phyloP scores from a whole-genome alignment of 2,888 invertebrate species.

The Pharmacophagus antenor region DNA sequence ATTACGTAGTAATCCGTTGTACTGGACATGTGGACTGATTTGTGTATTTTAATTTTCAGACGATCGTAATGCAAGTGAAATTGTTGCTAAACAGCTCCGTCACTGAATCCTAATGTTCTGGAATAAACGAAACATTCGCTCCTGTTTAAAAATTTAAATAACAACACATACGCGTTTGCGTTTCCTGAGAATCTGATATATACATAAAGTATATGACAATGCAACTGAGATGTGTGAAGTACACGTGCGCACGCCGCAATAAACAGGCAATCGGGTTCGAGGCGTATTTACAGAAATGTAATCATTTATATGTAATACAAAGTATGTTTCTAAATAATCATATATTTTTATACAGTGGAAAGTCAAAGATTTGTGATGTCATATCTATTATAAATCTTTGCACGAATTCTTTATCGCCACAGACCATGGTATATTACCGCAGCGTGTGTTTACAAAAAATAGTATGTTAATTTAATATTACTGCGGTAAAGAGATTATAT shows the following conservation, averaged over 20 bases:
- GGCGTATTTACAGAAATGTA: constrained; percentile 23
- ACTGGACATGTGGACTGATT: background rate
- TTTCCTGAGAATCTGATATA: constrained; percentile 9
- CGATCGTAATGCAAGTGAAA: background rate
- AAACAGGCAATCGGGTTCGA: background rate
- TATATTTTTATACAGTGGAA: too few relatives aligned
- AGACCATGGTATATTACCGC: too few relatives aligned
- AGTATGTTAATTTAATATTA: too few relatives aligned
- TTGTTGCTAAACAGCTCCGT: background rate
- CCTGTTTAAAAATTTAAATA: constrained; percentile 16
- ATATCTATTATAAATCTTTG: too few relatives aligned
- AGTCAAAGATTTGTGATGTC: too few relatives aligned
- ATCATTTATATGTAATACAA: constrained; percentile 5
- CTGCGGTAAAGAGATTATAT: too few relatives aligned
- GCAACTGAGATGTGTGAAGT: background rate
- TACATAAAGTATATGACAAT: constrained; percentile 10
- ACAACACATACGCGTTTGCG: constrained; percentile 1
- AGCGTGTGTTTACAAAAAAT: too few relatives aligned
- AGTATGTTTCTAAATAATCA: too few relatives aligned
- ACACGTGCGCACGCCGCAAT: constrained; percentile 11
- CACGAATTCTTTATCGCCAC: too few relatives aligned
- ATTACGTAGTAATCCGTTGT: background rate
- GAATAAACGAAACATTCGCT: constrained; percentile 9
- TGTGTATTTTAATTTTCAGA: background rate
- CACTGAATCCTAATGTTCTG: constrained; percentile 9